Conservation (phyloP, 2,888 invertebrate genomes). For the Drosophila kuntzei region DNA sequence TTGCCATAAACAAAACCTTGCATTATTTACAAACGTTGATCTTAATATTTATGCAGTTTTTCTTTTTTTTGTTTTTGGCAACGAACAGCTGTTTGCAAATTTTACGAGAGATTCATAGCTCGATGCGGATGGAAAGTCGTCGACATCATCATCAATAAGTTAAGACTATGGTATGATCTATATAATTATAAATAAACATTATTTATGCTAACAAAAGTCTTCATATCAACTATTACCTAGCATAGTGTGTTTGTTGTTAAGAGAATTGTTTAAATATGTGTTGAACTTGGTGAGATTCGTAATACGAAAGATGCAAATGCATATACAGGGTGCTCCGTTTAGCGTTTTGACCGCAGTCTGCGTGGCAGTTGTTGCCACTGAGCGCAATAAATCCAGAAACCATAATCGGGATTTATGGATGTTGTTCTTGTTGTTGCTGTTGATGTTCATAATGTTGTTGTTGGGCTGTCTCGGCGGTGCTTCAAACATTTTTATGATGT, state of each 20-base stretch:
- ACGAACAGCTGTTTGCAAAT: not conserved
- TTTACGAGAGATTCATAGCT: constrained; percentile 7
- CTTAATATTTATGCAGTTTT: constrained; percentile 19
- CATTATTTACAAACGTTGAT: constrained; percentile 49
- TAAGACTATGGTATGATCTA: too few relatives aligned
- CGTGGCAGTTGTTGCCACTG: constrained; percentile 25
- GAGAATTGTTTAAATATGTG: not conserved
- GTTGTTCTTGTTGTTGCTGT: constrained; percentile 58
- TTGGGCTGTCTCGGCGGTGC: constrained; percentile 63
- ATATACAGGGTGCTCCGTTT: constrained; percentile 41
- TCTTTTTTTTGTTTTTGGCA: constrained; percentile 10
- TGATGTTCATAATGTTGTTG: constrained; percentile 53
- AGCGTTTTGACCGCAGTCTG: not conserved
- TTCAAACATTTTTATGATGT: constrained; percentile 82
- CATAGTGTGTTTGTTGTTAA: not conserved
- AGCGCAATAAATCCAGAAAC: constrained; percentile 79
- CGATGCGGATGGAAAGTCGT: not conserved
- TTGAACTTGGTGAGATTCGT: constrained; percentile 2
- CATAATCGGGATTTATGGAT: constrained; percentile 81
- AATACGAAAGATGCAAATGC: constrained; percentile 2
- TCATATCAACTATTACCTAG: too few relatives aligned
- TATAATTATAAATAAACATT: not conserved
- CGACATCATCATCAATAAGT: too few relatives aligned
- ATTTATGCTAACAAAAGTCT: too few relatives aligned
- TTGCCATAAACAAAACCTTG: constrained; percentile 50